Conservation (phyloP, 2,797 vertebrate genomes). For the Acanthis flammea region DNA sequence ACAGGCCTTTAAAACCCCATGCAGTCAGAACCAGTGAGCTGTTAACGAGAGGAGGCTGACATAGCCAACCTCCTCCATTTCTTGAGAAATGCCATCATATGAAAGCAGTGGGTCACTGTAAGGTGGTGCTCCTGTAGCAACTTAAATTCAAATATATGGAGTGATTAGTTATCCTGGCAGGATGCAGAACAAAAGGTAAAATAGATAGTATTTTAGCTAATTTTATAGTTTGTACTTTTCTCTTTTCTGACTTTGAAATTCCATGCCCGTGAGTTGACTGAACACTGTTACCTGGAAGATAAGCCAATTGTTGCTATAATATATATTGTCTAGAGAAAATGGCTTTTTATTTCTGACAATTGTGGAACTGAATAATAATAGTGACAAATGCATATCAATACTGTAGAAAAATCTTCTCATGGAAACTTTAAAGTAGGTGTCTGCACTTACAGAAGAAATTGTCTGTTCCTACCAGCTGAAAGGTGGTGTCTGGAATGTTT, state of each 20-base stretch:
- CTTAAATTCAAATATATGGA: conserved; percentile 21
- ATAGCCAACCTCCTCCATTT: not conserved
- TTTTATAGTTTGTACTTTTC: not conserved
- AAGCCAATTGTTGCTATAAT: not conserved
- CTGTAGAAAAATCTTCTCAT: not conserved
- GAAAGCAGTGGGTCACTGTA: conserved; percentile 4
- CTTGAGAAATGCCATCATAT: not conserved
- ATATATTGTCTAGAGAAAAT: not conserved
- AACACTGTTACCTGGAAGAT: not conserved
- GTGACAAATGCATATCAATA: not conserved
- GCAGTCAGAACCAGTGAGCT: not conserved
- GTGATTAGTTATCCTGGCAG: not conserved
- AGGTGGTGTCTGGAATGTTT: not conserved
- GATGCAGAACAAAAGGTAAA: not conserved
- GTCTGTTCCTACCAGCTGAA: not conserved
- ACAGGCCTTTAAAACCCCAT: conserved; percentile 13
- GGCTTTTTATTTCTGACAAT: not conserved
- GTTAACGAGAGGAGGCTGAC: not conserved
- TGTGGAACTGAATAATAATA: not conserved
- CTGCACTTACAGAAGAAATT: not conserved
- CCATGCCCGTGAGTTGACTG: not conserved
- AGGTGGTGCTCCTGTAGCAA: conserved; percentile 41
- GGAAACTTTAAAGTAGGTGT: not conserved
- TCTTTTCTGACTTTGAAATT: not conserved
- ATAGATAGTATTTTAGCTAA: not conserved